These are phyloP conservation scores for Schizaphis graminum DNA, from an alignment of 2,888 invertebrate genomes.

Conservation along the genomic window DNA sequence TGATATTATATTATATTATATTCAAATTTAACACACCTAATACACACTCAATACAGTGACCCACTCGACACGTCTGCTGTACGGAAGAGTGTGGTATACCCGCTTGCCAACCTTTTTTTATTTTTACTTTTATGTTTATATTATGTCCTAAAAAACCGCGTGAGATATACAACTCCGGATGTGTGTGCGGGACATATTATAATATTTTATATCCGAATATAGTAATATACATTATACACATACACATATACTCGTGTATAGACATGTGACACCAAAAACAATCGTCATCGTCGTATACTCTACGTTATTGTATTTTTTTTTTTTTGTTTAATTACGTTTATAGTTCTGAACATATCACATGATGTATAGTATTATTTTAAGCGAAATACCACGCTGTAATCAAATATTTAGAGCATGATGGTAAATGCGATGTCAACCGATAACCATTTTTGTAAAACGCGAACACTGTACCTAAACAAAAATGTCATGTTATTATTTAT, in stretches of 20 bases:
- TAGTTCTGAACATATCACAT: not conserved
- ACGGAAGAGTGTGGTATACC: too few species aligned
- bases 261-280: slow-evolving; percentile 15
- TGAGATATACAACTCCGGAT: slow-evolving; percentile 3
- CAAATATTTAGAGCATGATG: slow-evolving; percentile 41
- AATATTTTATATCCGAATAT: not conserved
- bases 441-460: not conserved
- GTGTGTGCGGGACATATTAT: not conserved
- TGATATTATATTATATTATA: too few species aligned
- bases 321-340: slow-evolving; percentile 20
- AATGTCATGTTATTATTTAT: not conserved
- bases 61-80: too few species aligned
- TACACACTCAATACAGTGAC: too few species aligned
- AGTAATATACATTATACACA: not conserved
- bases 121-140: not conserved
- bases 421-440: slow-evolving; percentile 33
- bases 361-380: not conserved
- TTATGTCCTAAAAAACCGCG: not conserved
- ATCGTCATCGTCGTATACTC: slow-evolving; percentile 19
- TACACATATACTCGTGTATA: not conserved
- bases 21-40: too few species aligned
- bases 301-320: not conserved
- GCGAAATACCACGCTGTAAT: slow-evolving; percentile 15
- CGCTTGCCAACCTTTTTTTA: too few species aligned
- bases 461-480: not conserved